phyloP scores from a whole-genome alignment of 1,140 invertebrate genomes.

The Nasonia giraulti region DNA sequence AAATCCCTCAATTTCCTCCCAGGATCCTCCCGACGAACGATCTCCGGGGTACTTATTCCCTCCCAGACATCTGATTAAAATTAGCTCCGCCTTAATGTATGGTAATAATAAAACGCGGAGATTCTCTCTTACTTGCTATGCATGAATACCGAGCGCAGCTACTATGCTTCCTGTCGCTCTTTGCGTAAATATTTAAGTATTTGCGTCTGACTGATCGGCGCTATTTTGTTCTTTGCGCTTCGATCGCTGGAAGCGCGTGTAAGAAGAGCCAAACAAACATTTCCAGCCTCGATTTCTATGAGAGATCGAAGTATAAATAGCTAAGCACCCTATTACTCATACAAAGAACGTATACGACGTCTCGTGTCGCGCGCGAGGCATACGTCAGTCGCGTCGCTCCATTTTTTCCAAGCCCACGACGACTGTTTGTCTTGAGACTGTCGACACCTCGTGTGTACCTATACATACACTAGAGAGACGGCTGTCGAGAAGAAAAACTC shows the following conservation, averaged over 20 bases:
- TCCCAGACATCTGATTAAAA: conserved; percentile 15
- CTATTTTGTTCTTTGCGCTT: neutral
- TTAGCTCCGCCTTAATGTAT: neutral
- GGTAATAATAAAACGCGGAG: neutral
- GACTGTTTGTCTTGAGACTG: conserved; percentile 38
- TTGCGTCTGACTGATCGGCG: too few species aligned
- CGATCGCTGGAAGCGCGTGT: too few species aligned
- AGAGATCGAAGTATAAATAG: neutral
- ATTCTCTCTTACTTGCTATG: neutral
- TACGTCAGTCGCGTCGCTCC: neutral
- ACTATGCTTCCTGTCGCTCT: too few species aligned
- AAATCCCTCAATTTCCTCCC: conserved; percentile 33
- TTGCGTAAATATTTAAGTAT: too few species aligned
- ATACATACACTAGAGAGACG: neutral
- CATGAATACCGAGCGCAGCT: neutral
- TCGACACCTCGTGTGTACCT: neutral
- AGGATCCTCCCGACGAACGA: neutral
- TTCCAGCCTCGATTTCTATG: neutral
- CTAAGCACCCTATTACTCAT: conserved; percentile 8
- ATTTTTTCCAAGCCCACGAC: neutral
- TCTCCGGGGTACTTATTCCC: neutral
- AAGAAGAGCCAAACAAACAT: too few species aligned
- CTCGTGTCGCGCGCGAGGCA: neutral
- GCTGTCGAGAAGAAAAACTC: neutral
- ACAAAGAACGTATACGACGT: neutral